Evolutionary conservation across 2,888 invertebrate species (phyloP), one percentile per base, ranked within the genome.

Genomic region (Syrista parreyssii): DNA sequence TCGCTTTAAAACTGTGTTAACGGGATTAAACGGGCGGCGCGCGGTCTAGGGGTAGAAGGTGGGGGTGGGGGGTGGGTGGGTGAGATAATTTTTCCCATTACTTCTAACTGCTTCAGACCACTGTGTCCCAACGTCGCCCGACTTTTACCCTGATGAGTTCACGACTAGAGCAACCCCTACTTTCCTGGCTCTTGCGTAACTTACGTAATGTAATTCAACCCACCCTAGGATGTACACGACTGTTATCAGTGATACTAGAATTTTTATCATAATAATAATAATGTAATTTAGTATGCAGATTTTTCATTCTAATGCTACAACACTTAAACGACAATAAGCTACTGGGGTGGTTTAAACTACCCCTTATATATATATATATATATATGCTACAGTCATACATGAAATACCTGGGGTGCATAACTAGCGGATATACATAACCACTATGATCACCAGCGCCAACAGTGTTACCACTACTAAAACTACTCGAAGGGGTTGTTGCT

Each of bases 131-230:
- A 79, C 76, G 82, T 80, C 74, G 80, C 74, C 73, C 79, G 81
- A 86, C 86, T 86, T 85, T 86, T 86, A 86, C 77, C 82, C 82
- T 83, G 86, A 86, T 86, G 86, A 86, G 83, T 82, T 84, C 78
- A 76, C 77, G 79, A 55, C 55, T 23, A 6, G 23, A 55, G 55
- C 15, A 12, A 6, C 40, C 15, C 12, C 40, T 40, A 6, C 40
- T 9, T 23, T 23, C 55, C 6, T 9, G 55, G 23, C 55, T 55
- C 55, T 55, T 55, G 2, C 55, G 23, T 55, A 55, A 55, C 55
- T 55, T 55, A 23, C 9, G 9, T 55, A 55, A 55, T 15, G 40
- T 15, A 2, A 40, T 6, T 40, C 15, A 0, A 6, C 2, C 23
- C 23, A 55, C 55, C 4, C 9, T 23, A 23, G 2, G 2, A 0